Evolutionary conservation across 2,888 invertebrate species (phyloP), one percentile per base, ranked within the genome.

Genomic region (Apomyelois bistriatella): DNA sequence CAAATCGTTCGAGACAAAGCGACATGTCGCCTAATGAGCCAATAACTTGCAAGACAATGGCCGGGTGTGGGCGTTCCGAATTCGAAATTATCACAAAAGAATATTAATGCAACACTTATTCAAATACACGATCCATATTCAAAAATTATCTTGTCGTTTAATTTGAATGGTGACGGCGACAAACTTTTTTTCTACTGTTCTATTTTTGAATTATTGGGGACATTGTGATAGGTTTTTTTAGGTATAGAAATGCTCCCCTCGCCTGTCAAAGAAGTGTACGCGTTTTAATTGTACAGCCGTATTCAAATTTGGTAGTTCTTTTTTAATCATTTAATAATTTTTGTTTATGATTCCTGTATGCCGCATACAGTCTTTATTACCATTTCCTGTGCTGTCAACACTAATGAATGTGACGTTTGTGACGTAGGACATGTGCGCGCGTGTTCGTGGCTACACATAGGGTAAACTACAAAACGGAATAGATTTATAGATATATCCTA

Each of bases 61-160:
- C 74, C 69, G 76, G 69, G 73, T 76, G 89, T 87, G 80, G 89
- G 89, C 82, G 87, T 79, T 78, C 76, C 78, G 76, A 85, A 86
- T 81, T 82, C 82, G 68, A 82, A 84, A 86, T 87, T 85, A 87
- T 82, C 85, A 85, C 85, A 86, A 86, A 88, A 86, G 90, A 88
- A 88, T 88, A 88, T 87, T 89, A 87, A 90, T 87, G 89, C 79
- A 77, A 83, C 88, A 85, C 85, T 90, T 86, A 89, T 89, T 90
- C 89, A 89, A 88, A 90, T 88, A 86, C 65, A 67, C 73, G 82
- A 82, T 85, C 82, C 83, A 85, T 85, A 85, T 87, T 86, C 85
- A 85, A 77, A 76, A 84, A 85, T 80, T 84, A 80, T 84, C 82
- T 80, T 79, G 81, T 76, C 79, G 72, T 78, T 79, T 79, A 78